phyloP scores from a whole-genome alignment of 2,888 invertebrate genomes.

The Parapristionchus giblindavisi region DNA sequence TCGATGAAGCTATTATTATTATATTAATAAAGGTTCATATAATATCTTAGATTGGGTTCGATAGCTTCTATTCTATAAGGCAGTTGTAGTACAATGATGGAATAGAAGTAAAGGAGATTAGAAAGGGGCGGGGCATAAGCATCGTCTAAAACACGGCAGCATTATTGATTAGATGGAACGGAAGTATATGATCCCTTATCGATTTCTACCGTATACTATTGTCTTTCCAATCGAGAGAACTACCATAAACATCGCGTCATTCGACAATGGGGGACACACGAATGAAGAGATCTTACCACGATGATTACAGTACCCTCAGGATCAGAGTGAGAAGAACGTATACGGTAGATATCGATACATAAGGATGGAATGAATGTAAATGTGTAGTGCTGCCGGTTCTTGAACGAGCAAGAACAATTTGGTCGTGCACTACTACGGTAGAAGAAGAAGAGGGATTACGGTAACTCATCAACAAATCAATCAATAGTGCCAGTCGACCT shows the following conservation, averaged over 20 bases:
- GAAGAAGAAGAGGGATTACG: slow-evolving; percentile 9
- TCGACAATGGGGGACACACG: slow-evolving; percentile 28
- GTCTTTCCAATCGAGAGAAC: not conserved
- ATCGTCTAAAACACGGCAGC: slow-evolving; percentile 22
- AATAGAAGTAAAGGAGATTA: no score
- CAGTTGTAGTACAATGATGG: no score
- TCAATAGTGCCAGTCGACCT: slow-evolving; percentile 22
- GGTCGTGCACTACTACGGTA: slow-evolving; percentile 25
- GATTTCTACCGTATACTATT: not conserved
- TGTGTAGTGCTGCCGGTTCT: slow-evolving; percentile 26
- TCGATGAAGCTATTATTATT: no score
- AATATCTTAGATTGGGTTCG: no score
- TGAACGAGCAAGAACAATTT: slow-evolving; percentile 20
- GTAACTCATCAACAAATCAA: slow-evolving; percentile 10
- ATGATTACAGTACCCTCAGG: slow-evolving; percentile 8
- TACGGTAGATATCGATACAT: not conserved
- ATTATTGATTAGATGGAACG: not conserved
- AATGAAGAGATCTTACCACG: slow-evolving; percentile 17
- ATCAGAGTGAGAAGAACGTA: not conserved
- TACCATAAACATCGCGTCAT: slow-evolving; percentile 12
- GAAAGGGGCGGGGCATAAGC: not conserved
- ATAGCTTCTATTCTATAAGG: no score
- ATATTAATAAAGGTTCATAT: no score
- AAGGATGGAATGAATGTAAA: not conserved
- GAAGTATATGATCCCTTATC: no score